Conservation (phyloP, 1,140 invertebrate species). For the Hycleus cichorii region DNA sequence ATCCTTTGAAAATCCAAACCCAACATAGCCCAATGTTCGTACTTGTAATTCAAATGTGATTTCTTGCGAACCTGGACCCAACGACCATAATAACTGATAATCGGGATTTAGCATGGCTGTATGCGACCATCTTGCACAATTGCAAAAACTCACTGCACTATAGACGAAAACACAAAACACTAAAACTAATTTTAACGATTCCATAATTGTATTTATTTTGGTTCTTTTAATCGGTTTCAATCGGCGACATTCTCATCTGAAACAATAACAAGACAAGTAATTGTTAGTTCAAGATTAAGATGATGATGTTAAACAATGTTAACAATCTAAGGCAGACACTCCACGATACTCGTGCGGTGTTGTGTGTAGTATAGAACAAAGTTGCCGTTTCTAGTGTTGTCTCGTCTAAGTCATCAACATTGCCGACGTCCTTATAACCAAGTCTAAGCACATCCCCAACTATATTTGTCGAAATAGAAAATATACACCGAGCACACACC, state of each 20-base stretch:
- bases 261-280: not conserved
- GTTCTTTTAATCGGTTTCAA: not conserved
- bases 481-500: too few species aligned
- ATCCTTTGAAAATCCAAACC: slow-evolving; percentile 70
- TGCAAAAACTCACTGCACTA: slow-evolving; percentile 22
- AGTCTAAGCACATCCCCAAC: too few species aligned
- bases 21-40: slow-evolving; percentile 70
- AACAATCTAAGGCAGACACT: too few species aligned
- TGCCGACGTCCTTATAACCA: too few species aligned
- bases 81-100: slow-evolving; percentile 38
- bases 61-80: slow-evolving; percentile 45
- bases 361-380: too few species aligned
- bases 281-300: too few species aligned
- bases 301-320: too few species aligned
- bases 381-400: too few species aligned
- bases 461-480: too few species aligned
- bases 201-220: slow-evolving; percentile 19
- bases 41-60: slow-evolving; percentile 75
- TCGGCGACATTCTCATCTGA: not conserved
- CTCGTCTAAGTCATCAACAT: too few species aligned
- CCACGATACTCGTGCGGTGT: too few species aligned
- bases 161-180: slow-evolving; percentile 31
- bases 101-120: slow-evolving; percentile 38
- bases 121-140: slow-evolving; percentile 37
- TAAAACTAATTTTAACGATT: slow-evolving; percentile 23